Evolutionary conservation across 2,797 vertebrate species (phyloP).

Genomic region (Mycteria americana): DNA sequence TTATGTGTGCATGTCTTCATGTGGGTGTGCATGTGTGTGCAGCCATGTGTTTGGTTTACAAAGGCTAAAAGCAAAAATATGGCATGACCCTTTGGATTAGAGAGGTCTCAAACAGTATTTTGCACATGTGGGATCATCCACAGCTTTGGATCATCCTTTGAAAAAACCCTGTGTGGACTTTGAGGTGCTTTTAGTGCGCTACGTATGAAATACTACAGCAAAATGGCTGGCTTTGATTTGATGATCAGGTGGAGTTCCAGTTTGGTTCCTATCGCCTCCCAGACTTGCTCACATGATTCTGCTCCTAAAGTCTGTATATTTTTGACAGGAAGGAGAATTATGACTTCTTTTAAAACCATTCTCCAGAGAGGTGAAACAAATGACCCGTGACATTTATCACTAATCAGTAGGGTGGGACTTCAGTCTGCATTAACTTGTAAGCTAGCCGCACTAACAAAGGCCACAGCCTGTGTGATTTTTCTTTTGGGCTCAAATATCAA

Average conservation of each 20-base stretch:
- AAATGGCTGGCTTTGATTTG: neutral
- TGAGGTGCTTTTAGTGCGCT: neutral
- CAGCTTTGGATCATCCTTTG: neutral
- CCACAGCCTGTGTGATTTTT: neutral
- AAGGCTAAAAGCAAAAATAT: neutral
- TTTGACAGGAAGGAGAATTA: neutral
- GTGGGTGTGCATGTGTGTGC: too few relatives aligned
- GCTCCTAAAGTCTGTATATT: neutral
- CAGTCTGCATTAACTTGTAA: neutral
- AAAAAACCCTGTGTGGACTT: rapidly evolving
- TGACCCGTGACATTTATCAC: neutral
- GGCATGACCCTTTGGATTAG: neutral
- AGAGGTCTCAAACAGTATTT: neutral
- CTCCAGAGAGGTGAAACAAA: neutral
- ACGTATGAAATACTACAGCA: neutral
- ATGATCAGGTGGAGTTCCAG: neutral
- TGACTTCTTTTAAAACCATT: neutral
- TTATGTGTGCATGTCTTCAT: neutral
- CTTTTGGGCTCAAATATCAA: neutral
- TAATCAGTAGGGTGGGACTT: neutral
- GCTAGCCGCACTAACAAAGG: neutral
- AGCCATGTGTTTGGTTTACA: neutral
- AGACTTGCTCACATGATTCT: neutral
- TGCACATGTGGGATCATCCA: too few relatives aligned
- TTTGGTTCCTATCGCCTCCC: neutral